phyloP scores from a whole-genome alignment of 2,113 vertebrate species.

The Morone saxatilis region DNA sequence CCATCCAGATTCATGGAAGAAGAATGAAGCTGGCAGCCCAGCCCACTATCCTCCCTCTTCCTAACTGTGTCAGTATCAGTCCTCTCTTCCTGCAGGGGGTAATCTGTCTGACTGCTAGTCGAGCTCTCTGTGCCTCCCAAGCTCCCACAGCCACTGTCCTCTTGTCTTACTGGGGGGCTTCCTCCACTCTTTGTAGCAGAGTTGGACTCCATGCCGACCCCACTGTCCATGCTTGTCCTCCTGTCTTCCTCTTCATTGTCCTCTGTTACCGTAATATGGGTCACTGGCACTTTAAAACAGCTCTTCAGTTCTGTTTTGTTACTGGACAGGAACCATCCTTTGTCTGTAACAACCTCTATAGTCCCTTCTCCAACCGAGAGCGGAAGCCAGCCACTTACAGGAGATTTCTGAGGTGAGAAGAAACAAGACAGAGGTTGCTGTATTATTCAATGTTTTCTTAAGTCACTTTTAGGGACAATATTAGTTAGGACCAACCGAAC shows the following conservation, averaged over 20 bases:
- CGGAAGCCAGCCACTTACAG: slow-evolving; percentile 74
- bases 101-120: slow-evolving; percentile 49
- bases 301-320: slow-evolving; percentile 28
- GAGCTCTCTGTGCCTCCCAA: slow-evolving; percentile 72
- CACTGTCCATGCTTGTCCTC: slow-evolving; percentile 80
- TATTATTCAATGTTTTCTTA: background rate
- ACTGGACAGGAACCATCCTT: slow-evolving; percentile 79
- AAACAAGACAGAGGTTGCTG: background rate
- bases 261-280: background rate
- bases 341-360: slow-evolving; percentile 81
- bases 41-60: slow-evolving; percentile 67
- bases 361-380: slow-evolving; percentile 62
- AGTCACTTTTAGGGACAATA: background rate
- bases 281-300: background rate
- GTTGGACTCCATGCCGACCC: slow-evolving; percentile 68
- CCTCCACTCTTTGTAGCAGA: background rate
- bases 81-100: slow-evolving; percentile 53
- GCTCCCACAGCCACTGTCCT: slow-evolving; percentile 84
- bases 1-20: slow-evolving; percentile 54
- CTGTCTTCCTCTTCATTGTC: slow-evolving; percentile 58
- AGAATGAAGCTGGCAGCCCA: slow-evolving; percentile 55
- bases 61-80: background rate
- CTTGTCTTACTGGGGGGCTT: slow-evolving; percentile 47
- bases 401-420: slow-evolving; percentile 74
- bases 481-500: slow-evolving; percentile 3